Conservation (phyloP, 92 coral and sea anemone genomes). For the Palythoa grandiflora region DNA sequence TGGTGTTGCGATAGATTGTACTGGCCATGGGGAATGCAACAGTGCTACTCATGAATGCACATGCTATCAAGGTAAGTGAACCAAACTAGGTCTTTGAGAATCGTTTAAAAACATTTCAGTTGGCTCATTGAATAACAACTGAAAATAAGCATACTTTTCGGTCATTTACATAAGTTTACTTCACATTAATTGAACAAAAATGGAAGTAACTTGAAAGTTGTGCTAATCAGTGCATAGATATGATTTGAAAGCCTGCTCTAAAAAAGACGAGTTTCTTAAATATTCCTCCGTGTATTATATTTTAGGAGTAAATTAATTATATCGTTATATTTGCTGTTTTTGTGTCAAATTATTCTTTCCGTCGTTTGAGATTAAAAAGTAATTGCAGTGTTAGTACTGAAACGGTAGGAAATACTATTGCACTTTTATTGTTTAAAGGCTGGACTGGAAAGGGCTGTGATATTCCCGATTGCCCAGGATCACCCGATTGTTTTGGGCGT, state of each 20-base stretch:
- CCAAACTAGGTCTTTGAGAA: neutral
- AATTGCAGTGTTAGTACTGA: neutral
- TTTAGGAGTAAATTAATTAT: too few species aligned
- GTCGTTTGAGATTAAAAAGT: neutral
- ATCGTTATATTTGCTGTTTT: too few species aligned
- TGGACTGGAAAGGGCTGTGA: slow-evolving; percentile 79
- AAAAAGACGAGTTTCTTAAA: too few species aligned
- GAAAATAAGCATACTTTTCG: too few species aligned
- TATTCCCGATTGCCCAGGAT: slow-evolving; percentile 75
- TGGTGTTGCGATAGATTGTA: slow-evolving; percentile 66
- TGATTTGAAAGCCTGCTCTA: too few species aligned
- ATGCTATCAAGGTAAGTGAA: slow-evolving; percentile 54
- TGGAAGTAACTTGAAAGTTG: too few species aligned
- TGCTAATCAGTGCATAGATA: too few species aligned
- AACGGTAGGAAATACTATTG: neutral
- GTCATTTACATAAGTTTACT: too few species aligned
- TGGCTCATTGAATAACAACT: neutral
- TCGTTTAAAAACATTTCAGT: neutral
- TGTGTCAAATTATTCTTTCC: neutral
- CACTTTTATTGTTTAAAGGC: slow-evolving; percentile 45
- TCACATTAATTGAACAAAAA: too few species aligned
- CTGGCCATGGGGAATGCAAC: slow-evolving; percentile 74
- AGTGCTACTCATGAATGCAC: slow-evolving; percentile 77
- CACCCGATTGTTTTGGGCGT: slow-evolving; percentile 77
- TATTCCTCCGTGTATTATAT: too few species aligned